Evolutionary conservation across 2,888 invertebrate genomes (phyloP).

Genomic region (Cerceris ruficornis): DNA sequence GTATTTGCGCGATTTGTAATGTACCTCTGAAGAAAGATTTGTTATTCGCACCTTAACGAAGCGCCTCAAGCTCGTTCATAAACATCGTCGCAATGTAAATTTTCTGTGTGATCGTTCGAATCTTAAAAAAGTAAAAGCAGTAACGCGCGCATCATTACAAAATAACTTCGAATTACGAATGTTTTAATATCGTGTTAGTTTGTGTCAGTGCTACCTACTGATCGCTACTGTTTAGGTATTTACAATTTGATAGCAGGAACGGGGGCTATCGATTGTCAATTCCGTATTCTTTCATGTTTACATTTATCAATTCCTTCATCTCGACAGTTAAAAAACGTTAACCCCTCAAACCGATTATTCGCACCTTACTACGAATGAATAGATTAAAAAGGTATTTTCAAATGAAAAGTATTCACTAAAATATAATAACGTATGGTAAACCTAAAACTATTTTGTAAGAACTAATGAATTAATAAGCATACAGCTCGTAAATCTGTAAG

Average conservation of each 20-base stretch:
- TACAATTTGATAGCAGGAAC: conserved; percentile 70
- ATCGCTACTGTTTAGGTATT: conserved; percentile 50
- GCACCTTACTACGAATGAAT: conserved; percentile 26
- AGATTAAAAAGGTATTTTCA: conserved; percentile 34
- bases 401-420: conserved; percentile 48
- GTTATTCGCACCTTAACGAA: conserved; percentile 39
- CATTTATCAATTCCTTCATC: conserved; percentile 54
- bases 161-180: conserved; percentile 36
- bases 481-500: conserved; percentile 51
- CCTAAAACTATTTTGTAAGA: conserved; percentile 35
- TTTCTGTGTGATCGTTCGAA: conserved; percentile 38
- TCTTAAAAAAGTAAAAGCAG: conserved; percentile 45
- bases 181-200: conserved; percentile 42
- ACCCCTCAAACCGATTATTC: conserved; percentile 56
- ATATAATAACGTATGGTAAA: conserved; percentile 34
- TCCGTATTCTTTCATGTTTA: conserved; percentile 54
- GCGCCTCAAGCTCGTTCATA: conserved; percentile 61
- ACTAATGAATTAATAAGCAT: conserved; percentile 57
- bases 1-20: conserved; percentile 34
- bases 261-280: conserved; percentile 68
- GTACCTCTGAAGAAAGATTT: conserved; percentile 18
- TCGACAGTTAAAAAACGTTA: conserved; percentile 44
- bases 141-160: conserved; percentile 27
- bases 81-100: conserved; percentile 44
- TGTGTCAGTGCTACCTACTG: conserved; percentile 48